These are phyloP conservation scores for Bathynomus jamesi DNA, from an alignment of 1,140 invertebrate genomes.

Conservation along the genomic window DNA sequence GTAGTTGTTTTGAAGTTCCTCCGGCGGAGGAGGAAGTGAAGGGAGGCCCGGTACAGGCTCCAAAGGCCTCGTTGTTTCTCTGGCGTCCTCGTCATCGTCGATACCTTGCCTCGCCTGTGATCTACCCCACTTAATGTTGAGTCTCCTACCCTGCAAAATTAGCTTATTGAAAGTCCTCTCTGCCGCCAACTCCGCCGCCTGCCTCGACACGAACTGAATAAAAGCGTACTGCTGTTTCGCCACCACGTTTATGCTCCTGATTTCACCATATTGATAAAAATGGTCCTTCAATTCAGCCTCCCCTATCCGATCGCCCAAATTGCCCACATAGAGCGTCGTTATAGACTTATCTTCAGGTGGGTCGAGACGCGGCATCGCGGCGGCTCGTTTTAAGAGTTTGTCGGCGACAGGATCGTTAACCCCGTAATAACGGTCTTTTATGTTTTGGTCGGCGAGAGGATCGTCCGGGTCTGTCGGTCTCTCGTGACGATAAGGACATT, in stretches of 20 bases:
- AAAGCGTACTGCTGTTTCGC: conserved; percentile 94
- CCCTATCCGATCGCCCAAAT: conserved; percentile 75
- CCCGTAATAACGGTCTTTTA: conserved; percentile 97
- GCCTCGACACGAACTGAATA: conserved; percentile 86
- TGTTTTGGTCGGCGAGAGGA: conserved; percentile 97
- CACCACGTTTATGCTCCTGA: conserved; percentile 84
- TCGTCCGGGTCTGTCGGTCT: conserved; percentile 99
- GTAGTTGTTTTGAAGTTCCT: conserved; percentile 68
- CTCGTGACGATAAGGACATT: conserved; percentile 98
- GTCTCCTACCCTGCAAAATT: conserved; percentile 70
- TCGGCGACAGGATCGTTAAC: conserved; percentile 98
- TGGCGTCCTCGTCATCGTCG: conserved; percentile 37
- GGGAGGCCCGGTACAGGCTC: conserved; percentile 77
- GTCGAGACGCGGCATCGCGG: conserved; percentile 87
- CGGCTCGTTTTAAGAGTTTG: conserved; percentile 87
- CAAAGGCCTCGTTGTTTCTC: conserved; percentile 46
- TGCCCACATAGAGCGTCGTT: conserved; percentile 89
- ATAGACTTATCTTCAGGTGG: conserved; percentile 93
- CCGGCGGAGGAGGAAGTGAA: conserved; percentile 67
- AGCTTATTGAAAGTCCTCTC: conserved; percentile 96
- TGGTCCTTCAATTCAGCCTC: conserved; percentile 85
- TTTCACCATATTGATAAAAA: conserved; percentile 99
- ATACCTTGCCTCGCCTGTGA: conserved; percentile 61
- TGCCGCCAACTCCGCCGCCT: conserved; percentile 83
- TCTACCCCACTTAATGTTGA: conserved; percentile 95